Base-by-base conservation (phyloP, 2,113 vertebrate genomes). In the Pimephales promelas region DNA sequence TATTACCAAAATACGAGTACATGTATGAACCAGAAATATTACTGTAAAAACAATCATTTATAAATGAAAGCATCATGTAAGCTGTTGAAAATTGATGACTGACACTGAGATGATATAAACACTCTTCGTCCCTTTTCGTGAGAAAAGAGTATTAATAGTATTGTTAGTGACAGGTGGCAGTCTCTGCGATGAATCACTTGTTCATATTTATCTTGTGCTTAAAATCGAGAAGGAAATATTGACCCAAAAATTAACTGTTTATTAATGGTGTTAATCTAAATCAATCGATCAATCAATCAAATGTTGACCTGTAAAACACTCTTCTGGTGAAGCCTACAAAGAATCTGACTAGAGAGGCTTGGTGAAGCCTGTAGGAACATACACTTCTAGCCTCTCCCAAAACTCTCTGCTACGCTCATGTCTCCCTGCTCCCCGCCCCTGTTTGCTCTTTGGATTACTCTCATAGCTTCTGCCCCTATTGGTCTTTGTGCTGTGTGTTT, bases 391-490 rank as follows among this genome's bases (percentile, higher is more conserved):
- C 47, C 74, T 77, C 49, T 85, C 75, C 66, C 45, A 57, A 61
- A 82, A 61, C 56, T 85, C 59, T 75, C 68, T 64, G 77, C 61
- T 43, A 49, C 68, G 75, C 52, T 79, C 31, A 81, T 54, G 62
- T 78, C 61, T 82, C 57, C 34, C 31, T 54, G 81, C 59, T 79
- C 57, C 83, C 79, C 89, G 83, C 87, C 86, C 84, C 86, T 87
- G 84, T 89, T 88, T 89, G 86, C 87, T 74, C 72, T 83, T 71
- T 71, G 73, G 87, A 87, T 88, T 87, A 88, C 83, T 83, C 77
- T 87, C 86, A 86, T 87, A 83, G 81, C 81, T 83, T 86, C 79
- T 87, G 84, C 79, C 61, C 81, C 77, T 74, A 77, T 86, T 84
- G 85, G 72, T 82, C 57, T 85, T 86, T 87, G 83, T 87, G 83